A percentile compares a stretch with the other conserved stretches of the same genome.
Conservation (phyloP, 1,140 invertebrate genomes). For the Cydia pomonella region DNA sequence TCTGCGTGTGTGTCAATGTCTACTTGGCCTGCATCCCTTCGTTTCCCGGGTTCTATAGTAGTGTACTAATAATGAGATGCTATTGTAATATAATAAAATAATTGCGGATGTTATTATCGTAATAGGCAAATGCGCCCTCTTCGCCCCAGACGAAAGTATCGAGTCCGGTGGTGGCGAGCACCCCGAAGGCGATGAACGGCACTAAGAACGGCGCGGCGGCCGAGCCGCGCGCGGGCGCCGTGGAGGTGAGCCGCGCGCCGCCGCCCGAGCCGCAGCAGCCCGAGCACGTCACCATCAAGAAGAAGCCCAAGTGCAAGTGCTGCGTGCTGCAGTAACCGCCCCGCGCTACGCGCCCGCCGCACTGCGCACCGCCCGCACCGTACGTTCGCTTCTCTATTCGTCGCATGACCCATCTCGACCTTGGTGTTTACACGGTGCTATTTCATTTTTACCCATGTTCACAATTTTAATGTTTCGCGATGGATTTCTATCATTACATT, state of each 20-base stretch:
- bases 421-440: conserved; percentile 72
- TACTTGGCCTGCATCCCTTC: too few species aligned
- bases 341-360: conserved; percentile 46
- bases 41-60: too few species aligned
- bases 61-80: too few species aligned
- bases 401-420: conserved; percentile 50
- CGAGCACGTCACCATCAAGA: conserved; percentile 92
- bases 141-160: conserved; percentile 68
- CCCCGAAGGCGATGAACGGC: conserved; percentile 71
- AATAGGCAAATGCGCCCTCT: conserved; percentile 65
- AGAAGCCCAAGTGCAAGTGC: conserved; percentile 94
- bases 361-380: conserved; percentile 48
- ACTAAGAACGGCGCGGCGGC: conserved; percentile 77
- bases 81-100: too few species aligned
- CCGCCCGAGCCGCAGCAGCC: conserved; percentile 88
- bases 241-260: conserved; percentile 88
- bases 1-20: too few species aligned
- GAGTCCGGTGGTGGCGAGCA: conserved; percentile 61
- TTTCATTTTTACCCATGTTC: conserved; percentile 55
- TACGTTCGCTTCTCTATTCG: conserved; percentile 45
- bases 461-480: conserved; percentile 41
- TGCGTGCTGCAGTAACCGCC: conserved; percentile 90
- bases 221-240: conserved; percentile 77
- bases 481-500: conserved; percentile 52
- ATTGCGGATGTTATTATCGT: conserved; percentile 4